Base-by-base conservation (phyloP, 53 echinoderm and acorn worm genomes). In the Apostichopus leukothele region DNA sequence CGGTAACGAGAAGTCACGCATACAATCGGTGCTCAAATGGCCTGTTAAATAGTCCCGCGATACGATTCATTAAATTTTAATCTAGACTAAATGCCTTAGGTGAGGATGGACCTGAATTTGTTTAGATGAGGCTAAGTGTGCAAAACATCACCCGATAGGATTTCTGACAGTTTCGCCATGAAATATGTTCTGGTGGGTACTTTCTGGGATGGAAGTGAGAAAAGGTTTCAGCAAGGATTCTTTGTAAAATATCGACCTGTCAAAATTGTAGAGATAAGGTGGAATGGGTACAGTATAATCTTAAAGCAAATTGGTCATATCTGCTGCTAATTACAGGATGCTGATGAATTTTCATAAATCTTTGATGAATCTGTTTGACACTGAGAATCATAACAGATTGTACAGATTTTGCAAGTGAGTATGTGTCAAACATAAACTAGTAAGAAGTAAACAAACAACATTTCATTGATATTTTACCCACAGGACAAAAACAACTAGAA, bases 101-200 rank as follows among this genome's bases (percentile, higher is more conserved):
- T 79, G 52, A 39, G 52, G 7, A 16, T 18, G 7, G 20, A 53
- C 0, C 5, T 11, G 18, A 51, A 53, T 51, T 79, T 79, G 79
- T 79, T 79, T 79, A 79, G 18, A 51, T 52, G 79, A 18, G 63
- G 6, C 53, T 53, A 51, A 52, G 51, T 79, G 53, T 53, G 79
- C 52, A 5, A 79, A 79, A 5, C 53, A 79, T 79, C 79, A 79
- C 79, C 50, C 39, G 39, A 52, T 7, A 79, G 53, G 79, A 79
- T 18, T 52, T 79, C 53, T 79, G 79, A 79, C 79, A 79, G 79
- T 19, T 14, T 14, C 20, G 4, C 79, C 51, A 4, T 27, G 18
- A 53, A 18, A 79, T 51, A 53, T 51, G 51, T 79, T 13, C 63
- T 63, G 11, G 7, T 63, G 12, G 11, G 16, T 63, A 63, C 6